phyloP scores from a whole-genome alignment of 2,888 invertebrate species.

The Alloplasta piceator region DNA sequence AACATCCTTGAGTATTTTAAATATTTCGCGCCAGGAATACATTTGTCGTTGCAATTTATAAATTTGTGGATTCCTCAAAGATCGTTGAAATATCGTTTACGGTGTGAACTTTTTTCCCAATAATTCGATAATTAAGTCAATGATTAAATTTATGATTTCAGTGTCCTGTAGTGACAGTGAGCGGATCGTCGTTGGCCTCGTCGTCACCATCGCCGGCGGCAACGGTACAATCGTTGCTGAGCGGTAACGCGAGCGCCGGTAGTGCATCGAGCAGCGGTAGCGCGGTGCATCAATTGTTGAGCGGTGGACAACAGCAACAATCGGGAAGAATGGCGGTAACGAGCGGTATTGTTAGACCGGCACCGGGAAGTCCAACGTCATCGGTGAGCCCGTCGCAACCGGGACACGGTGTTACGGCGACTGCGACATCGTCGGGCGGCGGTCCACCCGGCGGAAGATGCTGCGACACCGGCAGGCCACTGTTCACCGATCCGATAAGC shows the following conservation, averaged over 20 bases:
- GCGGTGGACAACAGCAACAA: slow-evolving; percentile 83
- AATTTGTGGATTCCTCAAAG: no score
- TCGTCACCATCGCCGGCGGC: slow-evolving; percentile 79
- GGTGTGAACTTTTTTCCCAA: no score
- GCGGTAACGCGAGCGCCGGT: slow-evolving; percentile 79
- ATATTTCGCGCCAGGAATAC: no score
- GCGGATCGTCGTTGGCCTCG: slow-evolving; percentile 78
- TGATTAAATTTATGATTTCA: slow-evolving; percentile 70
- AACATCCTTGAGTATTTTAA: no score
- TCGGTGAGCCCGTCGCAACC: slow-evolving; percentile 85
- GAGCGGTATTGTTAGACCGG: slow-evolving; percentile 84
- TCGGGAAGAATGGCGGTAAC: slow-evolving; percentile 83
- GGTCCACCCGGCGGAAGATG: slow-evolving; percentile 85
- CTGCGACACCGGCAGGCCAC: slow-evolving; percentile 96
- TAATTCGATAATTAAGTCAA: slow-evolving; percentile 14
- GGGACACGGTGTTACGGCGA: slow-evolving; percentile 84
- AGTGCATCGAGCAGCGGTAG: slow-evolving; percentile 77
- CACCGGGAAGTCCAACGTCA: slow-evolving; percentile 84
- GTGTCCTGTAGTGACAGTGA: slow-evolving; percentile 82
- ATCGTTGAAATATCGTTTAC: no score
- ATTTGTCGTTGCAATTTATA: no score
- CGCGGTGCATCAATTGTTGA: slow-evolving; percentile 73
- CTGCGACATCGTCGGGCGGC: slow-evolving; percentile 83
- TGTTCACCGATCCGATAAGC: slow-evolving; percentile 95
- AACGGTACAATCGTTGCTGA: slow-evolving; percentile 68